Conservation (phyloP, 2,113 vertebrate genomes). For the Platysternon megacephalum region DNA sequence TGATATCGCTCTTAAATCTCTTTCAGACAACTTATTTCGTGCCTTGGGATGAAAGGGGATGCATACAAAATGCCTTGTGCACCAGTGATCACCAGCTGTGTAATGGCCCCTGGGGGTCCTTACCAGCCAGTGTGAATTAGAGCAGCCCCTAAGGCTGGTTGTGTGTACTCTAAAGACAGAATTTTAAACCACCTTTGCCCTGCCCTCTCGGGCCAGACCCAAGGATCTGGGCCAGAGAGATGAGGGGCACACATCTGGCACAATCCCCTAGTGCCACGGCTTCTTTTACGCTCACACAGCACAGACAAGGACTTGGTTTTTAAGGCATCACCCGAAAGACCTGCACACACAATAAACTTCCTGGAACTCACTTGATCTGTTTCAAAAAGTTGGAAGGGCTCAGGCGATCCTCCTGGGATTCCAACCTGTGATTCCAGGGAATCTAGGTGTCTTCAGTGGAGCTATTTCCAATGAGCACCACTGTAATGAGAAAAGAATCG, state of each 20-base stretch:
- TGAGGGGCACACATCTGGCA: constrained; percentile 44
- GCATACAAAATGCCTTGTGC: neutral
- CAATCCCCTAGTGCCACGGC: constrained; percentile 59
- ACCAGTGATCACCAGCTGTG: neutral
- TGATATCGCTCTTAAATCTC: neutral
- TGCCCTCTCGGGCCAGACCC: neutral
- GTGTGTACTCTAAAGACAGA: neutral
- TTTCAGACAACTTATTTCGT: constrained; percentile 50
- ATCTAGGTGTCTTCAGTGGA: constrained; percentile 58
- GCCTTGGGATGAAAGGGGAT: neutral
- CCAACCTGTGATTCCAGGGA: constrained; percentile 69
- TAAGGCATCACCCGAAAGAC: constrained; percentile 68
- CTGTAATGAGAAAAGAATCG: constrained; percentile 22
- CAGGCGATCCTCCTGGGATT: constrained; percentile 61
- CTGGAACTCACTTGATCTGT: constrained; percentile 69
- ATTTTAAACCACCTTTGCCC: neutral
- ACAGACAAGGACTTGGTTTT: constrained; percentile 50
- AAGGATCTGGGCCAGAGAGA: constrained; percentile 56
- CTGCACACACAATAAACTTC: constrained; percentile 55
- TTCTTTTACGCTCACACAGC: neutral
- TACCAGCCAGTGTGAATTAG: neutral
- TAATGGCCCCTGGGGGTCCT: neutral
- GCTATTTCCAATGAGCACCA: constrained; percentile 39
- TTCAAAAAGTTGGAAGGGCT: constrained; percentile 59
- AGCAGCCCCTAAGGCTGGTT: neutral